Percentiles rank a stretch among this genome's conserved stretches.
Conservation (phyloP, 2,888 invertebrate genomes). For the Aradus depressus region DNA sequence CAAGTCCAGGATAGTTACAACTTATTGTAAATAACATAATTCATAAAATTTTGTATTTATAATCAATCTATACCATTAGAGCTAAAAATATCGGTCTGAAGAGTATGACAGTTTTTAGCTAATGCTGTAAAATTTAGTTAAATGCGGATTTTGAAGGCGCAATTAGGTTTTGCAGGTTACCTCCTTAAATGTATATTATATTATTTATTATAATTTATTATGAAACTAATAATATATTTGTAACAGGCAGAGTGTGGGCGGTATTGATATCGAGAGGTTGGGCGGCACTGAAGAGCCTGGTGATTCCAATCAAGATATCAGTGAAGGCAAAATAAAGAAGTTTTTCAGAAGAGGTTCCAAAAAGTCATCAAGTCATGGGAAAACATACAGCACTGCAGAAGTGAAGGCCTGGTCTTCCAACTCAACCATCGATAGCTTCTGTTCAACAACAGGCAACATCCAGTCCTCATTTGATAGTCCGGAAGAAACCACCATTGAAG, state of each 20-base stretch:
- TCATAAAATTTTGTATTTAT: too few species aligned
- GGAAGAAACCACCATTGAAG: too few species aligned
- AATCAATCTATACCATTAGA: too few species aligned
- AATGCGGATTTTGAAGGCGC: too few species aligned
- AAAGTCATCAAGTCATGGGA: background rate
- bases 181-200: too few species aligned
- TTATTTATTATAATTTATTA: too few species aligned
- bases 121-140: too few species aligned
- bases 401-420: conserved; percentile 25
- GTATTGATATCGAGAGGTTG: conserved; percentile 19
- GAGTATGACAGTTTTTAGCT: too few species aligned
- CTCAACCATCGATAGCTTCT: conserved; percentile 31
- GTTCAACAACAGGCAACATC: conserved; percentile 24
- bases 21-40: too few species aligned
- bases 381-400: conserved; percentile 15
- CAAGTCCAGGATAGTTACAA: too few species aligned
- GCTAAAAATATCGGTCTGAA: too few species aligned
- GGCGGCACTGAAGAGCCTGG: conserved; percentile 19
- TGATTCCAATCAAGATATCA: conserved; percentile 7
- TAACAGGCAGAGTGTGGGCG: conserved; percentile 23
- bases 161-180: too few species aligned
- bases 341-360: conserved; percentile 5
- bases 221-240: conserved; percentile 1
- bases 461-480: background rate
- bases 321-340: conserved; percentile 9